Evolutionary conservation across 92 coral and sea anemone species (phyloP).

Genomic region (Plumapathes pennacea): DNA sequence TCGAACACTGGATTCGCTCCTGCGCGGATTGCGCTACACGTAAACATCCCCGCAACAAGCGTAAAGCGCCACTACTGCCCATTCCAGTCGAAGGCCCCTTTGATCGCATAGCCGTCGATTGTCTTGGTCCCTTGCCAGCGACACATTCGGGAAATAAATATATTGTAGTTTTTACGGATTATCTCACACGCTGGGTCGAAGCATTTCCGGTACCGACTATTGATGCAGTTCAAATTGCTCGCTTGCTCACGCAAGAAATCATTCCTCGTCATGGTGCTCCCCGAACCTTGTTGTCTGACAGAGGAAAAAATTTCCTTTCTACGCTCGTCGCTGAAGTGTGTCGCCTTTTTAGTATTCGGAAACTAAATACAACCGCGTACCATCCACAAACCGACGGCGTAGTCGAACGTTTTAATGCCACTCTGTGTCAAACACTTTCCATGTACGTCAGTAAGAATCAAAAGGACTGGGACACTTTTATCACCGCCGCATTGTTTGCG

Average conservation of each 20-base stretch:
- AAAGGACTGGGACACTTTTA: conserved; percentile 37
- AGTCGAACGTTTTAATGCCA: conserved; percentile 20
- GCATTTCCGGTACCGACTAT: conserved; percentile 42
- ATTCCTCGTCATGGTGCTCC: conserved; percentile 55
- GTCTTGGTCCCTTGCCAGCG: conserved; percentile 35
- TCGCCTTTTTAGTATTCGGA: conserved; percentile 29
- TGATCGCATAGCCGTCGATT: conserved; percentile 29
- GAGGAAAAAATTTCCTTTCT: conserved; percentile 58
- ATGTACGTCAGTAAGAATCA: conserved; percentile 17
- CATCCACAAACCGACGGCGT: no score
- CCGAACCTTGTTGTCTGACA: conserved; percentile 41
- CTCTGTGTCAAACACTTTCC: conserved; percentile 12
- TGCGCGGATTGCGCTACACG: conserved; percentile 40
- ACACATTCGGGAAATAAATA: conserved; percentile 27
- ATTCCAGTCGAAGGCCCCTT: conserved; percentile 32
- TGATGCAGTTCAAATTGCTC: conserved; percentile 25
- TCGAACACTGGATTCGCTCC: conserved; percentile 37
- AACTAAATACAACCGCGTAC: conserved; percentile 12
- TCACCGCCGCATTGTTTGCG: conserved; percentile 13
- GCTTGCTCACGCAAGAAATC: conserved; percentile 10
- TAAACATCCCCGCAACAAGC: conserved; percentile 24
- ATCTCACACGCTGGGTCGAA: conserved; percentile 56
- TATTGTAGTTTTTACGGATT: conserved; percentile 34
- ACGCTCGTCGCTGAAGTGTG: conserved; percentile 51
- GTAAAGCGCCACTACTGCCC: conserved; percentile 18